A percentile compares a stretch with the other conserved stretches of the same genome.
phyloP scores from a whole-genome alignment of 2,113 vertebrate species.

The Verasper variegatus region DNA sequence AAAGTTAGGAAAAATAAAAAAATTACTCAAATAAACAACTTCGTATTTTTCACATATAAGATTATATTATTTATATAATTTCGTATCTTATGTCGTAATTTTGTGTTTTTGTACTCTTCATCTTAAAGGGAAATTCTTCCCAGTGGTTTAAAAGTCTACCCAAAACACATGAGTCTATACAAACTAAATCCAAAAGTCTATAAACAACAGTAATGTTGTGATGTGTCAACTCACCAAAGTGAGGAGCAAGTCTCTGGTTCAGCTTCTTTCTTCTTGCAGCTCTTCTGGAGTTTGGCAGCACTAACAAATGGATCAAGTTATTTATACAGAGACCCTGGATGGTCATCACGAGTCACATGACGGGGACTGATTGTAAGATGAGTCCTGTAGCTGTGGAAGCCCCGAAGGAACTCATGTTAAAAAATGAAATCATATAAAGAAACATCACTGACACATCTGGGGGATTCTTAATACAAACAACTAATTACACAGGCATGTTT shows the following conservation, averaged over 20 bases:
- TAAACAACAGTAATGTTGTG: background rate
- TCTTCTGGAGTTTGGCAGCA: slow-evolving; percentile 48
- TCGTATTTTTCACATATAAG: background rate
- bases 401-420: slow-evolving; percentile 1
- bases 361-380: slow-evolving; percentile 39
- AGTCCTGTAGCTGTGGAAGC: slow-evolving; percentile 20
- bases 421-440: background rate
- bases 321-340: slow-evolving; percentile 67
- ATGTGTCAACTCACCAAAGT: slow-evolving; percentile 61
- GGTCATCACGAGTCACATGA: slow-evolving; percentile 62
- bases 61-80: background rate
- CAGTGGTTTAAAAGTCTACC: background rate
- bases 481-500: slow-evolving; percentile 2
- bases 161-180: background rate
- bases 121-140: background rate
- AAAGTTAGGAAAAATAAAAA: no score
- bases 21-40: background rate
- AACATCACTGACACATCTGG: background rate
- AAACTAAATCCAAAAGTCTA: background rate
- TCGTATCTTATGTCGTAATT: background rate
- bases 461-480: slow-evolving; percentile 14
- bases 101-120: background rate
- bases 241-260: slow-evolving; percentile 9
- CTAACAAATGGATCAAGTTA: slow-evolving; percentile 11
- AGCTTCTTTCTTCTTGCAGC: background rate